phyloP scores from a whole-genome alignment of 2,113 vertebrate species.

The Tenrec ecaudatus region DNA sequence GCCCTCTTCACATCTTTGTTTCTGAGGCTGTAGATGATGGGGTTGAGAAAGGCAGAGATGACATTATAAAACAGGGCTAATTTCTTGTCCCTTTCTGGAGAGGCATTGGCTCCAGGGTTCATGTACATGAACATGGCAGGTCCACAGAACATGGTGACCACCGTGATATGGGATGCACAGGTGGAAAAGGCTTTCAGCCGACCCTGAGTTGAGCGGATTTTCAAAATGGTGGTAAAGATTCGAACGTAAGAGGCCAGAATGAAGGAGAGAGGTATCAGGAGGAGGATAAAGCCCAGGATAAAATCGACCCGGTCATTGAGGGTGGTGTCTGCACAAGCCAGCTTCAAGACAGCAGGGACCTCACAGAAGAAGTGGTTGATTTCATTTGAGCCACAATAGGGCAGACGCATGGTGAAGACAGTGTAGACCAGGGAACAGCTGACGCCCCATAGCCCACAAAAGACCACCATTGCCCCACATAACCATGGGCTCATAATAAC shows the following conservation, averaged over 20 bases:
- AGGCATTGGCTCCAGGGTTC: slow-evolving; percentile 72
- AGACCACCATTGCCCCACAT: slow-evolving; percentile 59
- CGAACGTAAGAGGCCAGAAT: slow-evolving; percentile 64
- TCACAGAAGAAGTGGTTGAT: slow-evolving; percentile 80
- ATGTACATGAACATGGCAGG: slow-evolving; percentile 80
- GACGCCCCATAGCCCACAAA: slow-evolving; percentile 70
- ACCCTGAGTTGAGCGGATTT: slow-evolving; percentile 59
- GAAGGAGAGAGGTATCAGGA: slow-evolving; percentile 71
- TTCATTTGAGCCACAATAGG: slow-evolving; percentile 74
- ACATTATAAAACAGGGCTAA: slow-evolving; percentile 76
- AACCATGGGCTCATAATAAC: slow-evolving; percentile 69
- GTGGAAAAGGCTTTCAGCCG: slow-evolving; percentile 72
- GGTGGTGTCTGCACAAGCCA: slow-evolving; percentile 75
- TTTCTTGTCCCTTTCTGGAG: slow-evolving; percentile 73
- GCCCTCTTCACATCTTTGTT: slow-evolving; percentile 78
- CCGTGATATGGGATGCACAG: slow-evolving; percentile 68
- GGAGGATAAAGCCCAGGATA: slow-evolving; percentile 74
- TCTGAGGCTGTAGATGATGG: slow-evolving; percentile 77
- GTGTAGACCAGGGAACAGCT: slow-evolving; percentile 72
- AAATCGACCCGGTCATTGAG: slow-evolving; percentile 69
- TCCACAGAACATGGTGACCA: slow-evolving; percentile 78
- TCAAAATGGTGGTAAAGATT: slow-evolving; percentile 71
- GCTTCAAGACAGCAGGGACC: slow-evolving; percentile 74
- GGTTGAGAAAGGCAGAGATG: slow-evolving; percentile 75
- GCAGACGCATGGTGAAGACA: slow-evolving; percentile 68